Conservation (phyloP, 1,140 invertebrate genomes). For the Batillaria attramentaria region DNA sequence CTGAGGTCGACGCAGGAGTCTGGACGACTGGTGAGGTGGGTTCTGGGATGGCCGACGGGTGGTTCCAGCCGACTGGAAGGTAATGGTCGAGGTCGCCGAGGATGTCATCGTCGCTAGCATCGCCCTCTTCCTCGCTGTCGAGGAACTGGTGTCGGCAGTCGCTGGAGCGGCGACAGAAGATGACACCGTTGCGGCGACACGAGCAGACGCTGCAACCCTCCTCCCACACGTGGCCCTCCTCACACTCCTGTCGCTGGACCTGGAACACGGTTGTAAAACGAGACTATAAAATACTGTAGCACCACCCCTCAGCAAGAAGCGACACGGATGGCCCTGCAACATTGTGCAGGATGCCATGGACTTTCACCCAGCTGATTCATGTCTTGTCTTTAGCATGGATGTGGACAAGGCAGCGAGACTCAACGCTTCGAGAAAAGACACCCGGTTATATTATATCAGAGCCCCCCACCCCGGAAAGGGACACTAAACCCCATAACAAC, state of each 20-base stretch:
- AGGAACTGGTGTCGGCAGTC: not conserved
- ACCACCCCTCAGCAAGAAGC: too few species aligned
- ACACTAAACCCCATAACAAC: too few species aligned
- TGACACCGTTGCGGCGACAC: conserved; percentile 2
- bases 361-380: too few species aligned
- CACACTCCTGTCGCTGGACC: not conserved
- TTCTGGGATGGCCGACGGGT: not conserved
- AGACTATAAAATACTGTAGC: too few species aligned
- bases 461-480: too few species aligned
- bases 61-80: not conserved
- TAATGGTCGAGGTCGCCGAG: not conserved
- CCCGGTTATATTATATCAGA: too few species aligned
- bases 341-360: too few species aligned
- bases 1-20: not conserved
- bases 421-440: too few species aligned
- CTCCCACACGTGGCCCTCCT: conserved; percentile 26
- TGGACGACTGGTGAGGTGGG: too few species aligned
- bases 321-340: too few species aligned
- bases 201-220: conserved; percentile 24
- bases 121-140: not conserved
- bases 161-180: conserved; percentile 15
- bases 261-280: not conserved
- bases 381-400: too few species aligned
- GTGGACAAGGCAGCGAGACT: too few species aligned
- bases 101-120: not conserved